Evolutionary conservation across 1,140 invertebrate species (phyloP), one percentile per base, ranked within the genome.

Genomic region (Schmidtea mediterranea): DNA sequence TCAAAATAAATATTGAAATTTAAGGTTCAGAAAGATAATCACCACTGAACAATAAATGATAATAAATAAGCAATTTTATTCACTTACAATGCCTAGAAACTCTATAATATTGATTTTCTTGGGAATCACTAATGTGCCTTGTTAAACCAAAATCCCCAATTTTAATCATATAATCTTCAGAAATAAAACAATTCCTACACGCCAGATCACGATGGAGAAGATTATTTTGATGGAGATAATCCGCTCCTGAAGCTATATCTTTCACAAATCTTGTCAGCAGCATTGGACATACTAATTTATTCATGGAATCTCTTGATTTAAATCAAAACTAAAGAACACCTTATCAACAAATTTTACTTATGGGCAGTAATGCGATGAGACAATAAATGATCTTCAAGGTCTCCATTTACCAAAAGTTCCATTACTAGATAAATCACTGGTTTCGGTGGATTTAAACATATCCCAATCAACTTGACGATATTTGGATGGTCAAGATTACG

Each of bases 181-280:
- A 75, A 0, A 83, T 60, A 1, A 83, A 63, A 23, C 82, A 73
- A 62, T 83, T 83, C 50, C 80, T 70, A 0, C 79, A 77, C 0
- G 80, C 80, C 50, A 90, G 67, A 63, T 90, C 80, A 41, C 83
- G 71, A 63, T 90, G 83, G 0, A 89, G 57, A 57, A 83, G 87
- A 75, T 84, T 48, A 37, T 39, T 21, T 24, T 49, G 43, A 45
- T 52, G 52, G 8, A 52, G 36, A 40, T 50, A 52, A 32, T 52
- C 26, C 41, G 46, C 50, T 15, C 41, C 49, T 12, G 41, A 50
- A 6, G 43, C 43, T 9, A 45, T 45, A 21, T 45, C 43, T n/a
- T 45, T 45, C 12, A 21, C 43, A 15, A 45, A 19, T 24, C 13
- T 15, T 2, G 43, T 45, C 5, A 45, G 18, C 18, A 15, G n/a